Evolutionary conservation across 2,888 invertebrate species (phyloP), one percentile per base, ranked within the genome.

Genomic region (Sminthurides aquaticus): DNA sequence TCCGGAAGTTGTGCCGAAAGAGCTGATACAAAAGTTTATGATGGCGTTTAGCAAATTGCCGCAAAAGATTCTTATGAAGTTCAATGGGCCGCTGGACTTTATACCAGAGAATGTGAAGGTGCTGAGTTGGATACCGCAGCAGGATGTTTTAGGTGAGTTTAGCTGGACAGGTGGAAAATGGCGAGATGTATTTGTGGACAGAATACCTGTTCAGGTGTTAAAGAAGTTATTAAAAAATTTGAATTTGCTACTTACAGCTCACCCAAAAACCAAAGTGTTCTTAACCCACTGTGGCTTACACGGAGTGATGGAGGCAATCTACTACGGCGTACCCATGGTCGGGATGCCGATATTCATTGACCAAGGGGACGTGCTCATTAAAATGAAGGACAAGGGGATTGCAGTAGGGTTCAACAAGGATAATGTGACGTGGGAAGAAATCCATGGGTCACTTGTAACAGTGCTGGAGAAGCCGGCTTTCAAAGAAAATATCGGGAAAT

Each of bases 201-300:
- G 5, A 20, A 20, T 20, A 52, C 43, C 43, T 34, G 43, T n/a
- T n/a, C n/a, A n/a, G n/a, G n/a, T n/a, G n/a, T n/a, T n/a, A n/a
- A n/a, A n/a, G n/a, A n/a, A n/a, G n/a, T n/a, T n/a, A n/a, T n/a
- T n/a, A n/a, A n/a, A n/a, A n/a, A n/a, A n/a, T n/a, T n/a, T n/a
- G n/a, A n/a, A n/a, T 49, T 18, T 27, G 15, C 3, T 49, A 27
- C 28, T 68, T 69, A n/a, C 70, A 77, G 78, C 77, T 5, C 79
- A 80, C 68, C 75, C 76, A 3, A 78, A 78, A 56, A 78, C 78
- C 1, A 74, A 74, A 54, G 76, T 76, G 1, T 79, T 80, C 70
- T 75, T 80, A 64, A 78, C 79, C 2, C 80, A 80, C 73, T 80
- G 79, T 55, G 80, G 80, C 24, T 78, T 79, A 69, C 79, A 80